phyloP scores from a whole-genome alignment of 2,888 invertebrate genomes.

The Sinodicranocentrus sp. region DNA sequence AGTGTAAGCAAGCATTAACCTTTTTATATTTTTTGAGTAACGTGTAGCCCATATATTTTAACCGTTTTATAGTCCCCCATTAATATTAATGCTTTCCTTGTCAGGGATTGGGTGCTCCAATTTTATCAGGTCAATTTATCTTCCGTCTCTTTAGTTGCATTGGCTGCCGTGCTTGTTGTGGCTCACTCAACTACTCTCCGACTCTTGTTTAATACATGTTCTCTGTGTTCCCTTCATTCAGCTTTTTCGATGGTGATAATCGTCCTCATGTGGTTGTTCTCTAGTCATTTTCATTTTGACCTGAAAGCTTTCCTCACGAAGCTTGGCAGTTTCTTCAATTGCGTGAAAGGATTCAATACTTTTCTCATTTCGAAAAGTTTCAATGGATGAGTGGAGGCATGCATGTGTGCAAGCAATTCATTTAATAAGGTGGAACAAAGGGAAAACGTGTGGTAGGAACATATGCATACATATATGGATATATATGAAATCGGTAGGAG shows the following conservation, averaged over 20 bases:
- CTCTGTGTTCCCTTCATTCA: conserved; percentile 2
- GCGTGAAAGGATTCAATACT: conserved; percentile 30
- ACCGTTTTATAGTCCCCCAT: conserved; percentile 66
- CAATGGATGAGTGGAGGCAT: conserved; percentile 10
- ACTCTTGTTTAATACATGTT: neutral
- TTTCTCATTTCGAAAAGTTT: neutral
- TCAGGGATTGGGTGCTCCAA: conserved; percentile 67
- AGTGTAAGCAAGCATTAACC: neutral
- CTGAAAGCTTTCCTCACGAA: too few relatives aligned
- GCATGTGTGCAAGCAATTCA: conserved; percentile 37
- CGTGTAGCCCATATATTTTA: conserved; percentile 27
- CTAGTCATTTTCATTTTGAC: conserved; percentile 9
- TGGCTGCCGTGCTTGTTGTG: conserved; percentile 44
- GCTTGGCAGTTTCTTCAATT: conserved; percentile 25
- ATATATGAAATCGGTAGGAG: too few relatives aligned
- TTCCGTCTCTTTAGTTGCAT: conserved; percentile 63
- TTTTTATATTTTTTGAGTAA: conserved; percentile 17
- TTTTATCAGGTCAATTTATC: conserved; percentile 68
- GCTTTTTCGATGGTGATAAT: neutral
- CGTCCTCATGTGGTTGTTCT: conserved; percentile 4
- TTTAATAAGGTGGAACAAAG: conserved; percentile 28
- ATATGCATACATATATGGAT: too few relatives aligned
- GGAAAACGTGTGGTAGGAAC: too few relatives aligned
- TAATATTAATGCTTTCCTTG: conserved; percentile 68
- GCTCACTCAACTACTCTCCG: neutral